A percentile compares a stretch with the other conserved stretches of the same genome.
These are phyloP conservation scores for Seriola aureovittata DNA, from an alignment of 2,113 vertebrate species.

Conservation along the genomic window DNA sequence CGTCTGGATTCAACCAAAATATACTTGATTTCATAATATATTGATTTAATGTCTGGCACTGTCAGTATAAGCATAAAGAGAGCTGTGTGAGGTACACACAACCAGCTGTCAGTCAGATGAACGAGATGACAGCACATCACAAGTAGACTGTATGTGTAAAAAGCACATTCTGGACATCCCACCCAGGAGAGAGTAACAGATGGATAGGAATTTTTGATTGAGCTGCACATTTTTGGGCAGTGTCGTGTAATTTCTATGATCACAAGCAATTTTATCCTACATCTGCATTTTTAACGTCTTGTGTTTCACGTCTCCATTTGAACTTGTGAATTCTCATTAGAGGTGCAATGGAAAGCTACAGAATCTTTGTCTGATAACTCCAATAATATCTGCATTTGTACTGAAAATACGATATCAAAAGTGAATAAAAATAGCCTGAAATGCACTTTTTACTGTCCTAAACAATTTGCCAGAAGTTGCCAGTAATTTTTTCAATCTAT, in stretches of 20 bases:
- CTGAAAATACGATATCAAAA: neutral
- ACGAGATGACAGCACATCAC: constrained; percentile 28
- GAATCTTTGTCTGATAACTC: neutral
- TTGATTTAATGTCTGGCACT: constrained; percentile 11
- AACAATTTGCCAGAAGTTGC: neutral
- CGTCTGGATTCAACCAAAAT: constrained; percentile 20
- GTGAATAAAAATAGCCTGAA: neutral
- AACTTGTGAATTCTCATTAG: neutral
- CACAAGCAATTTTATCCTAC: neutral
- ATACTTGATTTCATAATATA: constrained; percentile 25
- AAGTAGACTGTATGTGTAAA: constrained; percentile 3
- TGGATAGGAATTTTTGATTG: constrained; percentile 7
- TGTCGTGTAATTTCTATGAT: constrained; percentile 1
- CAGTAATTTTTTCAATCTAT: constrained; percentile 5
- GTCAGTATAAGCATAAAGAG: constrained; percentile 15
- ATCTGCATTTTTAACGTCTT: neutral
- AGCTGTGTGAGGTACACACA: constrained; percentile 21
- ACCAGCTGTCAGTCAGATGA: constrained; percentile 39
- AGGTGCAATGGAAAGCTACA: neutral
- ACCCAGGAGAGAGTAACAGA: constrained; percentile 1
- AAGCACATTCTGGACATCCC: neutral
- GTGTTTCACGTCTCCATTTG: neutral
- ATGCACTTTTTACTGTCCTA: neutral
- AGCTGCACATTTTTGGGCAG: constrained; percentile 6
- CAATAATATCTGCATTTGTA: neutral